phyloP scores from a whole-genome alignment of 2,113 vertebrate genomes.

The Mus pahari region DNA sequence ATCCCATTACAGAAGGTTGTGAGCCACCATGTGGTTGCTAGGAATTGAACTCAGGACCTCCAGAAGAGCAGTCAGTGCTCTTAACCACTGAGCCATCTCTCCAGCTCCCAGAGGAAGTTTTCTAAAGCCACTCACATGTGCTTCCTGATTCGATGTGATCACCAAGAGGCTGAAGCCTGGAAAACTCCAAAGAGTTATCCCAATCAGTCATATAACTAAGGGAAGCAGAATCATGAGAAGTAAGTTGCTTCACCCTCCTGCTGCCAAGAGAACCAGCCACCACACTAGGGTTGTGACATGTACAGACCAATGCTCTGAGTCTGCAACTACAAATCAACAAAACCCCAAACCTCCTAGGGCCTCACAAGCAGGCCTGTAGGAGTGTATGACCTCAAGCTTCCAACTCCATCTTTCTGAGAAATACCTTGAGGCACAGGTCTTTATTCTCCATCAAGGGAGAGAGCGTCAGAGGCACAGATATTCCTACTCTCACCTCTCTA shows the following conservation, averaged over 20 bases:
- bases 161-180: neutral
- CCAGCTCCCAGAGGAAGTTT: neutral
- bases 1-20: too few relatives aligned
- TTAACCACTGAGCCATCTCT: too few relatives aligned
- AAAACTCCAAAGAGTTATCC: neutral
- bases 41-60: too few relatives aligned
- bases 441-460: neutral
- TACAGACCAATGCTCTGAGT: too few relatives aligned
- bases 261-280: neutral
- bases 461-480: too few relatives aligned
- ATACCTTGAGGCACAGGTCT: fast-evolving
- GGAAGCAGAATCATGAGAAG: neutral
- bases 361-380: neutral
- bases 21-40: too few relatives aligned
- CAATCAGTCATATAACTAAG: too few relatives aligned
- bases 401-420: too few relatives aligned
- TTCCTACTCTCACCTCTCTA: neutral
- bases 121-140: neutral
- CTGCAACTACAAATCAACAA: neutral
- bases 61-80: too few relatives aligned
- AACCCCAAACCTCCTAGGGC: neutral
- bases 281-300: fast-evolving
- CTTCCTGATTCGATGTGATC: neutral
- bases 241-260: neutral
- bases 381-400: neutral